These are phyloP conservation scores for Eulemur mongoz DNA, from an alignment of 2,797 vertebrate species.

Conservation along the genomic window DNA sequence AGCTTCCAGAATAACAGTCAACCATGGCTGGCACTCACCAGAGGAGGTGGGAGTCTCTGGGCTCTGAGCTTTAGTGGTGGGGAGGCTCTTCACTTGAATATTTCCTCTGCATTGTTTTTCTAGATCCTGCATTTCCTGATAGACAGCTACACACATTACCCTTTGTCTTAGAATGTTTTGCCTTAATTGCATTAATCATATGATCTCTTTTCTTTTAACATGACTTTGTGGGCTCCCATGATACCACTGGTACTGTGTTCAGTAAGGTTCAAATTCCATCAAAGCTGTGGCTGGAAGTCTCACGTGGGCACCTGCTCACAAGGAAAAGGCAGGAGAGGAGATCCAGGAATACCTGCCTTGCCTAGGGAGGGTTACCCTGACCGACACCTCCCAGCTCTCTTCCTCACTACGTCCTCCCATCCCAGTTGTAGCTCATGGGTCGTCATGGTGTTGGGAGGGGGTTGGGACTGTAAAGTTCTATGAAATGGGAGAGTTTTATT, in stretches of 20 bases:
- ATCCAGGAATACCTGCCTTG: background rate
- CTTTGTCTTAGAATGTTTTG: background rate
- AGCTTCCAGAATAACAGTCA: background rate
- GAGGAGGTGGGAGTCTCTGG: background rate
- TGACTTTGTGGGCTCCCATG: background rate
- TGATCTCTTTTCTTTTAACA: background rate
- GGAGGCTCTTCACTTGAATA: background rate
- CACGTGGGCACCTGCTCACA: background rate
- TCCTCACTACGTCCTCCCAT: rapidly evolving
- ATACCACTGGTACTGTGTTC: background rate
- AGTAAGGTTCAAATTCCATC: background rate
- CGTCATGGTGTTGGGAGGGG: background rate
- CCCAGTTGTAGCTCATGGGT: too few species aligned
- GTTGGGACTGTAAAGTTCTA: background rate
- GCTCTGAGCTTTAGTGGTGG: background rate
- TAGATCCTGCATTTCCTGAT: background rate
- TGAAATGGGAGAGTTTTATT: background rate
- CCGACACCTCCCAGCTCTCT: background rate
- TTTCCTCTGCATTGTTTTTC: background rate
- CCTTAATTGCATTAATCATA: background rate
- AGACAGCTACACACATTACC: background rate
- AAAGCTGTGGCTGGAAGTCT: background rate
- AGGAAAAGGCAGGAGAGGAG: background rate
- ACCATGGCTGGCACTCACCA: rapidly evolving
- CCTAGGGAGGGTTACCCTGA: background rate